Base-by-base conservation (phyloP, 2,113 vertebrate species). In the Leucosticte australis region DNA sequence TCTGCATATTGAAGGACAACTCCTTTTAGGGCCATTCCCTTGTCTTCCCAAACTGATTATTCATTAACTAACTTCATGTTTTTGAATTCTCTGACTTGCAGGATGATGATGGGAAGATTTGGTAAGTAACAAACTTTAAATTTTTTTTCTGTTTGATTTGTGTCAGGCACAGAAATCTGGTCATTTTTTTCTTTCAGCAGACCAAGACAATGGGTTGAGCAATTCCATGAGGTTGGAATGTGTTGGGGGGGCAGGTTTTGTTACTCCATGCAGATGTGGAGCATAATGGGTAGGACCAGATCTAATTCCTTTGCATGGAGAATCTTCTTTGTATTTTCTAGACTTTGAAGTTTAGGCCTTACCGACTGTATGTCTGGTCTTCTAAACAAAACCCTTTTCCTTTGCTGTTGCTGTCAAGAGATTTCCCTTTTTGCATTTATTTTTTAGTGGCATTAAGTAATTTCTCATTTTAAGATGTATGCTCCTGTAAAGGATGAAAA, bases 21-120 rank as follows among this genome's bases (percentile, higher is more conserved):
- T 47, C 52, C 49, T 15, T 0, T 82, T 56, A 76, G 55, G 39
- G 27, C 24, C 6, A 2, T 42, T 39, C 1, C 77, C 63, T 77
- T 73, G 23, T 74, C 42, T 78, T 90, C 85, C 62, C 27, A 30
- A 83, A 76, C 39, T 33, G 27, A 21, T 83, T 83, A 44, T 90
- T 92, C 28, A 15, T 88, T 46, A 81, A 70, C 92, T 96, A 87
- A 96, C 67, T 7, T 4, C 4, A 1, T 73, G 2, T 87, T 79
- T 87, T 53, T 19, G 2, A 41, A 92, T 95, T 52, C 83, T 98
- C 44, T 97, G 76, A 4, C 69, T 98, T 98, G 41, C 97, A 99
- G 99, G 97, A 98, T 99, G 98, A 99, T 99, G 99, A 98, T 99
- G 98, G 99, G 99, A 75, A 97, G 98, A 85, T 99, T 99, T 89